Base-by-base conservation (phyloP, 2,797 vertebrate genomes). In the Etheostoma nigrum region DNA sequence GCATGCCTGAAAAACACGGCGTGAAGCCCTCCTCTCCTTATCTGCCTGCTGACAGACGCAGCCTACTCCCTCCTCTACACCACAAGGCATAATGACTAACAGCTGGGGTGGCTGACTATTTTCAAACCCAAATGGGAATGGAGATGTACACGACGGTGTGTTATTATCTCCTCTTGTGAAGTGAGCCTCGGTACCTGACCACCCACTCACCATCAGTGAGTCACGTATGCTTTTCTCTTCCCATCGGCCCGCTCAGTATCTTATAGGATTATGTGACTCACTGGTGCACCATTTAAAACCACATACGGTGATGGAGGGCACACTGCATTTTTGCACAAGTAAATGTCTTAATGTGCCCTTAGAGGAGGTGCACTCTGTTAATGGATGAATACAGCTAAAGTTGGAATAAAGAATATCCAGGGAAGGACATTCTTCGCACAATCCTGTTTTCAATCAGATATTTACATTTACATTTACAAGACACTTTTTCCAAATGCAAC, bases 121-220 rank as follows among this genome's bases (percentile, higher is more conserved):
- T 91, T 83, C 72, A 84, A 89, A 88, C 80, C 74, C 84, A 84
- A 92, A 89, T 75, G 86, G 86, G 81, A 84, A 83, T 19, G 75
- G 82, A 89, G 90, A 92, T 89, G 87, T 83, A 75, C 78, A 86
- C 21, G 78, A 84, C 80, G 40, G 79, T 64, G 78, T 87, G 89
- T 90, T 89, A 91, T 92, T 91, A 93, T 91, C 91, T 88, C 79
- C 79, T 74, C 85, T 83, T 14, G 16, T 64, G 84, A 83, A 90
- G 86, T 36, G 86, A 90, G 88, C 87, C 79, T 74, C 30, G 68
- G 40, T 90, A 92, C 91, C 90, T 91, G 91, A 86, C 91, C 93
- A 88, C 93, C 92, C 91, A 94, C 93, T 90, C 91, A 70, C 78
- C 82, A 70, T 48, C 80, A 60, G 67, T 94, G 93, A 93, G 70